phyloP scores from a whole-genome alignment of 2,113 vertebrate genomes.

The Rattus norvegicus region GRCr8 NC_086020.1:27185501-27186000 shows the following conservation, averaged over 20 bases:
- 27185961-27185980: background rate
- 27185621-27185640: background rate
- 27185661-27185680: background rate
- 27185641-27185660: background rate
- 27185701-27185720: background rate
- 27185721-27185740: background rate
- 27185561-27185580: background rate
- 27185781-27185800: background rate
- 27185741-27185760: background rate
- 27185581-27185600: background rate
- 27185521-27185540: slow-evolving; percentile 1
- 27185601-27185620: background rate
- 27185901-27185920: background rate
- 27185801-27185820: background rate
- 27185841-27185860: background rate
- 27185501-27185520: too few relatives aligned
- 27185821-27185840: background rate
- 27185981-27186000: background rate
- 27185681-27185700: background rate
- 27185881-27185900: background rate
- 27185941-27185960: background rate
- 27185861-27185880: background rate
- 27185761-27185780: background rate
- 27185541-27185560: background rate
- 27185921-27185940: background rate